These are phyloP conservation scores for Hypolimnas misippus DNA, from an alignment of 2,888 invertebrate species.

Conservation along the genomic window DNA sequence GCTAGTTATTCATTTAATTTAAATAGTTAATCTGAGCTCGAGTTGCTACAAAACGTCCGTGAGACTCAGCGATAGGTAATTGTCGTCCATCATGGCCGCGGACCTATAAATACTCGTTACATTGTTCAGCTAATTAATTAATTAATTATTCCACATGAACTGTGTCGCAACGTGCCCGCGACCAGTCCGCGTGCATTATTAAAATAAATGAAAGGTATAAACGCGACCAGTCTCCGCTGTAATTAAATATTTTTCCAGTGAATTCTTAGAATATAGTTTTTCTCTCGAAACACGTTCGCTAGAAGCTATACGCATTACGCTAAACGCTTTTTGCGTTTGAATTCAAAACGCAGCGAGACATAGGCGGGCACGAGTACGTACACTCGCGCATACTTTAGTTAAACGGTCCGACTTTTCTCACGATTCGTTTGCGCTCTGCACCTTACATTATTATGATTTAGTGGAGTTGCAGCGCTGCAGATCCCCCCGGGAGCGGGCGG, in stretches of 20 bases:
- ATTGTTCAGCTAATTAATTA: conserved; percentile 23
- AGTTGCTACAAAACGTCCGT: background rate
- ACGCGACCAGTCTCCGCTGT: conserved; percentile 16
- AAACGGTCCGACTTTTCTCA: conserved; percentile 42
- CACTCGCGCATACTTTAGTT: conserved; percentile 36
- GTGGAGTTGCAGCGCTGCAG: conserved; percentile 75
- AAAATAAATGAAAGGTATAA: conserved; percentile 25
- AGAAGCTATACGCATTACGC: conserved; percentile 19
- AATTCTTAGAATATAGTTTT: conserved; percentile 33
- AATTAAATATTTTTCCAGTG: conserved; percentile 37
- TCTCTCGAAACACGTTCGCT: conserved; percentile 28
- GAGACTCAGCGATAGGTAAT: background rate
- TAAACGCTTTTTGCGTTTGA: conserved; percentile 28
- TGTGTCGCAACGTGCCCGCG: conserved; percentile 12
- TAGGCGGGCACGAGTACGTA: background rate
- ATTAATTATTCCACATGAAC: conserved; percentile 19
- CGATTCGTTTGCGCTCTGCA: conserved; percentile 57
- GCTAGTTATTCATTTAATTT: too few relatives aligned
- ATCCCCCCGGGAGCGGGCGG: conserved; percentile 44
- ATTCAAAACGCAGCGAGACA: conserved; percentile 17
- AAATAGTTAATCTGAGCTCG: background rate
- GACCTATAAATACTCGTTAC: conserved; percentile 2
- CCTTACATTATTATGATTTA: conserved; percentile 82
- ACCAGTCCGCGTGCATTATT: conserved; percentile 27
- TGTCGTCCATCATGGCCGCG: background rate